These are phyloP conservation scores for Bradypus variegatus DNA, from an alignment of 2,797 vertebrate genomes.

Conservation along the genomic window DNA sequence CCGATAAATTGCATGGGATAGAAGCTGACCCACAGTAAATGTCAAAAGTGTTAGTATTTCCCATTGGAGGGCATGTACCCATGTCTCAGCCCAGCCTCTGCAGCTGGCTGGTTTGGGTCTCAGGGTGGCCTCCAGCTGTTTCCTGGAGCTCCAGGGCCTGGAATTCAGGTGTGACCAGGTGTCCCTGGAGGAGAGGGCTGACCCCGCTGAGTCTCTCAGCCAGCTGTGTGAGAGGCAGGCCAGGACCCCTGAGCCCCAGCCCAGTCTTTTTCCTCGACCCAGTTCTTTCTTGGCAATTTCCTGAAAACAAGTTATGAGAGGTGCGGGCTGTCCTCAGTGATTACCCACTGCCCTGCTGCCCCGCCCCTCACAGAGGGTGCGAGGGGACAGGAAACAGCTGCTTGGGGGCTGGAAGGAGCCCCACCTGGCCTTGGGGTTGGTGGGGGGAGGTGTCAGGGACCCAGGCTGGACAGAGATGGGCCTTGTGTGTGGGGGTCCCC, in stretches of 20 bases:
- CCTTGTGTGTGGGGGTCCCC: not conserved
- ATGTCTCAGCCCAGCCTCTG: not conserved
- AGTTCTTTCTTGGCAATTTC: conserved; percentile 35
- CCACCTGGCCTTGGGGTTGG: not conserved
- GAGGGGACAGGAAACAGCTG: conserved; percentile 62
- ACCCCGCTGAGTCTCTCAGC: not conserved
- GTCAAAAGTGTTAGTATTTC: not conserved
- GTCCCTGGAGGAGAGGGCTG: not conserved
- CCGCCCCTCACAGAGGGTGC: not conserved
- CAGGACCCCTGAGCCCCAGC: not conserved
- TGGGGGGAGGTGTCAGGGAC: not conserved
- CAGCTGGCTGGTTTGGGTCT: not conserved
- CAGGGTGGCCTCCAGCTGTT: not conserved
- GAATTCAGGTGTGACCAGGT: not conserved
- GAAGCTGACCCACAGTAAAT: not conserved
- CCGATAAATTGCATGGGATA: not conserved
- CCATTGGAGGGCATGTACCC: not conserved
- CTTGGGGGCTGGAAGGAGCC: not conserved
- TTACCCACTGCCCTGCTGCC: not conserved
- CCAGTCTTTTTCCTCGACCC: conserved; percentile 11
- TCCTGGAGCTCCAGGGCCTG: not conserved
- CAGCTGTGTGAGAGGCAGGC: not conserved
- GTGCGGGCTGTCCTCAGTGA: conserved; percentile 16
- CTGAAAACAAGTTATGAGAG: conserved; percentile 52
- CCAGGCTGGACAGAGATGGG: not conserved